These are phyloP conservation scores for Artibeus lituratus DNA, from an alignment of 2,797 vertebrate genomes.

Conservation along the genomic window DNA sequence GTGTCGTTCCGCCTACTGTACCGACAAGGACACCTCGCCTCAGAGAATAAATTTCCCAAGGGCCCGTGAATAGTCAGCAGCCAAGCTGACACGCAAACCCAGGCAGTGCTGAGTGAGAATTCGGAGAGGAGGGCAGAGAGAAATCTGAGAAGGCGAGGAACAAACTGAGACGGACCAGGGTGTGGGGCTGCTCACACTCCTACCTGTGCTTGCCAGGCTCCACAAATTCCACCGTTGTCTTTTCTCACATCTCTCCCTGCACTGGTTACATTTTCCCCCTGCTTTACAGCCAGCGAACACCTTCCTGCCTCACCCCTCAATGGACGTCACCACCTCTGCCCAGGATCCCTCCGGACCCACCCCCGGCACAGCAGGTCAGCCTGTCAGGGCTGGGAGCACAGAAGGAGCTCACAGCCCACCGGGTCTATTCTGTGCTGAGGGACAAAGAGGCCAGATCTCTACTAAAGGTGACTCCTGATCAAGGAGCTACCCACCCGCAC, in stretches of 20 bases:
- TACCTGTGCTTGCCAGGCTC: neutral
- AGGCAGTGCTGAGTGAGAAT: neutral
- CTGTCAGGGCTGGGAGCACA: neutral
- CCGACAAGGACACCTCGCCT: neutral
- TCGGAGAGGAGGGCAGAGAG: neutral
- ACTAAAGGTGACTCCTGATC: neutral
- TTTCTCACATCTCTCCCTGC: neutral
- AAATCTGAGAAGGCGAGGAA: neutral
- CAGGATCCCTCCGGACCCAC: neutral
- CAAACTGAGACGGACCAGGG: neutral
- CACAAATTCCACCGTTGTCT: neutral
- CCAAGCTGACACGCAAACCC: neutral
- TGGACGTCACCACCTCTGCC: neutral
- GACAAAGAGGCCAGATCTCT: neutral
- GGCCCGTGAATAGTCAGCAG: neutral
- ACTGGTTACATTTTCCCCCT: neutral
- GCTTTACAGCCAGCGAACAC: neutral
- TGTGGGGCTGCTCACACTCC: neutral
- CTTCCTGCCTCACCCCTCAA: neutral
- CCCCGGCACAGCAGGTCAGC: neutral
- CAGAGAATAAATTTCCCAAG: neutral
- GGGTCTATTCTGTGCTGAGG: neutral
- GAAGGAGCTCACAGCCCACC: neutral
- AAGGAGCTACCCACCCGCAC: neutral
- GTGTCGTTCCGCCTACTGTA: neutral